phyloP scores from a whole-genome alignment of 2,797 vertebrate species.

The Chromis chromis region DNA sequence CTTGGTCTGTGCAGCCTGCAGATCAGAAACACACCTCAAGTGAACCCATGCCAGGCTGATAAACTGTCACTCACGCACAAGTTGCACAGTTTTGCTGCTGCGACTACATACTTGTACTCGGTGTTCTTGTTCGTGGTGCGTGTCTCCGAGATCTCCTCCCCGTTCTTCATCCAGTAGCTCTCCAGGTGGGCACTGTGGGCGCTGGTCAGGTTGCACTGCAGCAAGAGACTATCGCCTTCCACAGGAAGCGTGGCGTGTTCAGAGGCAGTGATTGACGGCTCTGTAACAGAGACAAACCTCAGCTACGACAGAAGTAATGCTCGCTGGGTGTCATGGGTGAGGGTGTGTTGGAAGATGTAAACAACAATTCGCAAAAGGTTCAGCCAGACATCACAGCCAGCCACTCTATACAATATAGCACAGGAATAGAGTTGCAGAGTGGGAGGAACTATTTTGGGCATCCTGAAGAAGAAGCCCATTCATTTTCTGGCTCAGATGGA shows the following conservation, averaged over 20 bases:
- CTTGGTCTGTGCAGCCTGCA: conserved; percentile 91
- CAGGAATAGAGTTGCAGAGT: conserved; percentile 35
- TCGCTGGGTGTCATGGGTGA: conserved; percentile 26
- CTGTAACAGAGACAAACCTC: conserved; percentile 84
- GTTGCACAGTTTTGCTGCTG: not conserved
- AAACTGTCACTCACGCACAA: not conserved
- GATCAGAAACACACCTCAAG: conserved; percentile 41
- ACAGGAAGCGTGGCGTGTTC: conserved; percentile 84
- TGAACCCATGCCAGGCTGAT: conserved; percentile 14
- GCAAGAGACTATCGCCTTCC: conserved; percentile 75
- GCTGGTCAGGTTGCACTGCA: conserved; percentile 96
- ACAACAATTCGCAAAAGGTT: conserved; percentile 17
- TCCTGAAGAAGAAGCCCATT: conserved; percentile 24
- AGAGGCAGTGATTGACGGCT: conserved; percentile 90
- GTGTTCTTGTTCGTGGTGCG: conserved; percentile 78
- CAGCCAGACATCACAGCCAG: conserved; percentile 17
- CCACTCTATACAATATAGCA: conserved; percentile 4
- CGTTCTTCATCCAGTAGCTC: conserved; percentile 96
- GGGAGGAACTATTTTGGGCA: conserved; percentile 48
- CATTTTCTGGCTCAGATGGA: conserved; percentile 9
- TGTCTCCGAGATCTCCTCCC: conserved; percentile 88
- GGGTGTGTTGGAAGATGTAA: conserved; percentile 20
- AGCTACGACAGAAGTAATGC: conserved; percentile 38
- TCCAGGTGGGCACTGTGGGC: conserved; percentile 73
- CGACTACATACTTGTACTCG: conserved; percentile 88